Base-by-base conservation (phyloP, 2,888 invertebrate genomes). In the Allacma fusca region DNA sequence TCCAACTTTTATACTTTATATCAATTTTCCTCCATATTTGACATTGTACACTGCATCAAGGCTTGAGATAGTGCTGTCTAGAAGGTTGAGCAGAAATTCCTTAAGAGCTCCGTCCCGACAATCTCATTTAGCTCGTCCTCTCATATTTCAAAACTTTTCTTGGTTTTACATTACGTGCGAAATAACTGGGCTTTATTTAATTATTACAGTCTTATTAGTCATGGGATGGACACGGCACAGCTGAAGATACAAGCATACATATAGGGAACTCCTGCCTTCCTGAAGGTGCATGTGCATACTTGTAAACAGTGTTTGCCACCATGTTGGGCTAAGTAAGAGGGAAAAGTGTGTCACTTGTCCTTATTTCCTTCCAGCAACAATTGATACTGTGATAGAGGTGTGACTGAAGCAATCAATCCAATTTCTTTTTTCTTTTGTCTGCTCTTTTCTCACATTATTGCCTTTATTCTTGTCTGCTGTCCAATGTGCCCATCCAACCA, bases 131-230 rank as follows among this genome's bases (percentile, higher is more conserved):
- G 23, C 62, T 62, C 62, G 24, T 62, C 62, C 23, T 62, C 62
- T 62, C 62, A 62, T 62, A 62, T 62, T 62, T 62, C 62, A 12
- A 19, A 62, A 12, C 19, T 50, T 50, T n/a, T 16, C 50, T 50
- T 50, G 62, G 62, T 62, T 62, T 62, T 62, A 62, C 24, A 62
- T 62, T 62, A 62, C 62, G 23, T 26, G 62, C 62, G 24, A 23
- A 62, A 62, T 62, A 62, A 62, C 62, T 62, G 2, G 62, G 23
- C 13, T 26, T 62, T 12, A 62, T 62, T 62, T 23, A 23, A 62
- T 57, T 57, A 57, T 5, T 5, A n/a, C 57, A 16, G 19, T 21
- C 5, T 4, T 16, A 57, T 57, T 34, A 34, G 34, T 34, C 9
- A 34, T 34, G 9, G 34, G 9, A 34, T 34, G 9, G 34, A 34